These are phyloP conservation scores for Pseudochirops cupreus DNA, from an alignment of 2,797 vertebrate species.

Conservation along the genomic window DNA sequence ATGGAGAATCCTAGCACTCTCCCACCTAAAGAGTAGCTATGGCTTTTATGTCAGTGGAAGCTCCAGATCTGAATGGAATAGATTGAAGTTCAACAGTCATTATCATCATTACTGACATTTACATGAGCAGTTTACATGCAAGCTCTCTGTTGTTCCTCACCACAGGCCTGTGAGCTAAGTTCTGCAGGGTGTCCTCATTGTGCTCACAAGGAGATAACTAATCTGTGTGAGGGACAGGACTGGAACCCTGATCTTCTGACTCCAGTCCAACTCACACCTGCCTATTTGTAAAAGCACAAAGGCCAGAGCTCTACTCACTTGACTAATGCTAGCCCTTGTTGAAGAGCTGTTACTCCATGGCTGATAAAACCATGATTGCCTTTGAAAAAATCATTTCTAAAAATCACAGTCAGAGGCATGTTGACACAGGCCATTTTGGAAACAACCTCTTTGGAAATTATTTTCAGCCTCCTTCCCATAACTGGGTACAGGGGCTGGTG, in stretches of 20 bases:
- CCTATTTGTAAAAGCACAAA: neutral
- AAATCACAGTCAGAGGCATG: neutral
- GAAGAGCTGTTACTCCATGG: neutral
- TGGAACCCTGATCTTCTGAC: neutral
- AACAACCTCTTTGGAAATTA: neutral
- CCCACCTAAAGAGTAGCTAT: neutral
- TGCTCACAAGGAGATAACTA: neutral
- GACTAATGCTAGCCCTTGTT: neutral
- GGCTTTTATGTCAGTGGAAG: neutral
- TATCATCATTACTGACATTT: neutral
- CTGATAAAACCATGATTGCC: conserved; percentile 10
- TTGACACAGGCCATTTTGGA: neutral
- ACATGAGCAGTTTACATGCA: neutral
- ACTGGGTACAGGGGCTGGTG: neutral
- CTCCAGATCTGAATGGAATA: conserved; percentile 6
- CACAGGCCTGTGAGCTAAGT: neutral
- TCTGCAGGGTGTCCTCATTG: neutral
- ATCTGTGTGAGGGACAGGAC: neutral
- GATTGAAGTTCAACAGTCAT: neutral
- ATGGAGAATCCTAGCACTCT: neutral
- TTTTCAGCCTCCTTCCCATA: neutral
- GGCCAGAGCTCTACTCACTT: neutral
- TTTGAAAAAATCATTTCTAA: neutral
- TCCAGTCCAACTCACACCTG: neutral
- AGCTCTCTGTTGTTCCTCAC: neutral